Evolutionary conservation across 2,888 invertebrate species (phyloP).

Genomic region (Cerceris ruficornis): DNA sequence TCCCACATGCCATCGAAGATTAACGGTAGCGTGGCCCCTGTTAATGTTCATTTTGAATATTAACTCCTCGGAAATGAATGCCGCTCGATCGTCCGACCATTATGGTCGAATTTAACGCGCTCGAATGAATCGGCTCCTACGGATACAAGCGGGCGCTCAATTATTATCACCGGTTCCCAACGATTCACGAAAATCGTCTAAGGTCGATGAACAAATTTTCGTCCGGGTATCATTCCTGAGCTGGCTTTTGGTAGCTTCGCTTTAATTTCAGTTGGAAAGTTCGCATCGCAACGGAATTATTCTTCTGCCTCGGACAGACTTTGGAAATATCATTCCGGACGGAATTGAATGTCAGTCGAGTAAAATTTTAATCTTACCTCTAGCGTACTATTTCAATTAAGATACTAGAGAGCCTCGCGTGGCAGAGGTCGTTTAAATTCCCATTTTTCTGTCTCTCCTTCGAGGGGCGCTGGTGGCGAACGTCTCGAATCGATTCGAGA

Average conservation of each 20-base stretch:
- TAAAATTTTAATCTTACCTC: slow-evolving; percentile 32
- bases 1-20: slow-evolving; percentile 69
- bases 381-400: slow-evolving; percentile 47
- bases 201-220: too few species aligned
- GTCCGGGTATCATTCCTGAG: too few species aligned
- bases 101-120: slow-evolving; percentile 44
- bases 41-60: slow-evolving; percentile 73
- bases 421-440: slow-evolving; percentile 53
- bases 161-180: slow-evolving; percentile 30
- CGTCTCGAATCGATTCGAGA: slow-evolving; percentile 42
- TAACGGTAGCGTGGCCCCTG: slow-evolving; percentile 68
- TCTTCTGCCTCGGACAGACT: background rate
- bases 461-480: slow-evolving; percentile 9
- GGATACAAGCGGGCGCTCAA: slow-evolving; percentile 11
- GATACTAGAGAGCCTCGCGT: slow-evolving; percentile 45
- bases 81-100: slow-evolving; percentile 48
- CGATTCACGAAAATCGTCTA: slow-evolving; percentile 38
- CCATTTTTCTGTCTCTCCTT: slow-evolving; percentile 38
- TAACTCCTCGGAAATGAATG: slow-evolving; percentile 68
- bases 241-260: too few species aligned
- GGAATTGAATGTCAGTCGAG: slow-evolving; percentile 1
- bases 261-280: too few species aligned
- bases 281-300: background rate
- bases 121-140: slow-evolving; percentile 34
- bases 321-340: slow-evolving; percentile 5